Evolutionary conservation across 2,113 vertebrate genomes (phyloP).

Genomic region (Xenopus borealis): DNA sequence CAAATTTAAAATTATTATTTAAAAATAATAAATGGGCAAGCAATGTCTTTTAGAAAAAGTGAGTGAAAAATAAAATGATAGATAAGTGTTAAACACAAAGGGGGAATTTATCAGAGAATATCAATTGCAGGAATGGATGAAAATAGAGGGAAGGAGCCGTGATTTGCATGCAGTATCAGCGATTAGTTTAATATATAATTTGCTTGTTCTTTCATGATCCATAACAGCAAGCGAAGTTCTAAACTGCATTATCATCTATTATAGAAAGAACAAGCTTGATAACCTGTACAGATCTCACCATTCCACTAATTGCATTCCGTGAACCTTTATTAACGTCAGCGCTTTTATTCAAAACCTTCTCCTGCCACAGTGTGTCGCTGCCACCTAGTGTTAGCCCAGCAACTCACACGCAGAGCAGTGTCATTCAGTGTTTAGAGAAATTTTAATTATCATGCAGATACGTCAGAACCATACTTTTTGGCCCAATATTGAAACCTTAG

Average conservation of each 20-base stretch:
- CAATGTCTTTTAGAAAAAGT: not conserved
- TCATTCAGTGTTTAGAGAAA: no score
- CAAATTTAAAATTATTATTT: no score
- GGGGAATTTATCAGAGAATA: slow-evolving; percentile 51
- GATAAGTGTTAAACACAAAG: slow-evolving; percentile 39
- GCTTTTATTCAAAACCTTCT: fast-evolving
- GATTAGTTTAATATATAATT: slow-evolving; percentile 49
- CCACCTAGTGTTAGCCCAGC: slow-evolving; percentile 54
- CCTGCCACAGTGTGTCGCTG: slow-evolving; percentile 30
- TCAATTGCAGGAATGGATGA: slow-evolving; percentile 25
- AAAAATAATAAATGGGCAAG: no score
- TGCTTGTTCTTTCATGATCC: slow-evolving; percentile 13
- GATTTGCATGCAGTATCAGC: slow-evolving; percentile 33
- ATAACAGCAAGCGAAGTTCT: slow-evolving; percentile 29
- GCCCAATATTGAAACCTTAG: no score
- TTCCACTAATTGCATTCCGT: slow-evolving; percentile 41
- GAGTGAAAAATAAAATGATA: slow-evolving; percentile 6
- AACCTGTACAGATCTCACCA: slow-evolving; percentile 46
- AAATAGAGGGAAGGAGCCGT: slow-evolving; percentile 30
- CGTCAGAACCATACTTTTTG: no score
- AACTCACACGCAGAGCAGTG: no score
- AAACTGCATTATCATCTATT: slow-evolving; percentile 39
- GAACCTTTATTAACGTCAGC: slow-evolving; percentile 26
- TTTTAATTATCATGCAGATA: no score
- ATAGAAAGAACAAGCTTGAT: slow-evolving; percentile 21